These are phyloP conservation scores for Amphipoea oculea DNA, from an alignment of 2,888 invertebrate species.

Conservation along the genomic window DNA sequence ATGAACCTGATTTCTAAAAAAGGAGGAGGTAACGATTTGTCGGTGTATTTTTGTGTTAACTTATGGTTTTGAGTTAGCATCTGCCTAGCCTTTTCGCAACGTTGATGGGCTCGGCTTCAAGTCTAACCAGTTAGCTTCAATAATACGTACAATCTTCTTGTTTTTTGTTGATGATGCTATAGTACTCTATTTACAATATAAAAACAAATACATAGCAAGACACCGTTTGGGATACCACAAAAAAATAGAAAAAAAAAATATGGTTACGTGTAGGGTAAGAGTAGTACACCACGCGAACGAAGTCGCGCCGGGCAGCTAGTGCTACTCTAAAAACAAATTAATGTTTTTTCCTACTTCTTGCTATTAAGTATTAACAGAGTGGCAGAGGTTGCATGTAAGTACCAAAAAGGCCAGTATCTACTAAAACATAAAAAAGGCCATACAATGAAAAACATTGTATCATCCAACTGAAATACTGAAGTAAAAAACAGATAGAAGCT, in stretches of 20 bases:
- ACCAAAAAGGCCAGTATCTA: not conserved
- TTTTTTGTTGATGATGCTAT: not conserved
- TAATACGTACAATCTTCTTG: not conserved
- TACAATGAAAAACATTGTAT: slow-evolving; percentile 17
- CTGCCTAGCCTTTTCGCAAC: not conserved
- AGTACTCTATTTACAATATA: not conserved
- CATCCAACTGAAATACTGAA: not conserved
- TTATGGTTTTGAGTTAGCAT: not conserved
- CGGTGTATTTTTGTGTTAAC: not conserved
- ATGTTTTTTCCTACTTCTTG: too few species aligned
- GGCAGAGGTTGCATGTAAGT: not conserved
- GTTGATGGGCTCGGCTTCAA: not conserved
- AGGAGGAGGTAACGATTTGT: not conserved
- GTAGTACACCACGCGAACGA: too few species aligned
- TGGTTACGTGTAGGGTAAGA: too few species aligned
- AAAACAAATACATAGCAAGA: not conserved
- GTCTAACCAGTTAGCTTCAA: not conserved
- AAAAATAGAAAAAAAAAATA: not conserved
- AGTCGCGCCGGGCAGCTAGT: too few species aligned
- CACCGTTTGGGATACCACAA: not conserved
- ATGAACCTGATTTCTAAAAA: not conserved
- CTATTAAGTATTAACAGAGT: not conserved
- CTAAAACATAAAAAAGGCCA: slow-evolving; percentile 18
- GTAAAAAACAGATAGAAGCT: slow-evolving; percentile 23
- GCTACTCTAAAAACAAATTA: too few species aligned